Evolutionary conservation across 2,888 invertebrate genomes (phyloP).

Genomic region (Ischnura elegans): DNA sequence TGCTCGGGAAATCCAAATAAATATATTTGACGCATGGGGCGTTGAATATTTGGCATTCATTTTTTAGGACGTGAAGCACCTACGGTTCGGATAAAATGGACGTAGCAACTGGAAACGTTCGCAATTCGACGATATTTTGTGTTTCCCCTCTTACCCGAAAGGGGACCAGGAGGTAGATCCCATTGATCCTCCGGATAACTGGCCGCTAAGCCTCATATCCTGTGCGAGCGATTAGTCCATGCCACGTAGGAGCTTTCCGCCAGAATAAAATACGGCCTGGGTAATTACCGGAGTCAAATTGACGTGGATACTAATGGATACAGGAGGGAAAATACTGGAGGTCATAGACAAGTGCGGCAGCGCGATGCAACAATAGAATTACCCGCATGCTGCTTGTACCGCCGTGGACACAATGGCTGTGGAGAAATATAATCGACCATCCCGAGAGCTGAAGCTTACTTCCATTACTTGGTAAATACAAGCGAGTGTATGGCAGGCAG

Average conservation of each 20-base stretch:
- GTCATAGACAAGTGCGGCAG: conserved; percentile 28
- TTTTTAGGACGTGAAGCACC: not conserved
- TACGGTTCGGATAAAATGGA: not conserved
- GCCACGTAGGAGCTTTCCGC: not conserved
- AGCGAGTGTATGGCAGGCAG: not conserved
- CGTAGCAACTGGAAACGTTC: not conserved
- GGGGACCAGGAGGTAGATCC: not conserved
- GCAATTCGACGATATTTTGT: not conserved
- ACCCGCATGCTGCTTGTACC: conserved; percentile 25
- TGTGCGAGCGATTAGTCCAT: not conserved
- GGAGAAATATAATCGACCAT: not conserved
- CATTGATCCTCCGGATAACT: conserved; percentile 17
- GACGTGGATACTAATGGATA: not conserved
- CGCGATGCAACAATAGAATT: not conserved
- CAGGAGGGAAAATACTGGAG: not conserved
- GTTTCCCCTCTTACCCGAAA: not conserved
- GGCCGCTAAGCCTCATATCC: conserved; percentile 4
- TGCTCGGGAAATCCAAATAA: not conserved
- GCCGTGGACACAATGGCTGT: not conserved
- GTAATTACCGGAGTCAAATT: not conserved
- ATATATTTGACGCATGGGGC: not conserved
- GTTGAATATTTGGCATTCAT: not conserved
- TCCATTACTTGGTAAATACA: not conserved
- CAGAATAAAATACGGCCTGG: conserved; percentile 18
- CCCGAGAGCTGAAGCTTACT: not conserved